phyloP scores from a whole-genome alignment of 2,113 vertebrate genomes.

The Nymphicus hollandicus region DNA sequence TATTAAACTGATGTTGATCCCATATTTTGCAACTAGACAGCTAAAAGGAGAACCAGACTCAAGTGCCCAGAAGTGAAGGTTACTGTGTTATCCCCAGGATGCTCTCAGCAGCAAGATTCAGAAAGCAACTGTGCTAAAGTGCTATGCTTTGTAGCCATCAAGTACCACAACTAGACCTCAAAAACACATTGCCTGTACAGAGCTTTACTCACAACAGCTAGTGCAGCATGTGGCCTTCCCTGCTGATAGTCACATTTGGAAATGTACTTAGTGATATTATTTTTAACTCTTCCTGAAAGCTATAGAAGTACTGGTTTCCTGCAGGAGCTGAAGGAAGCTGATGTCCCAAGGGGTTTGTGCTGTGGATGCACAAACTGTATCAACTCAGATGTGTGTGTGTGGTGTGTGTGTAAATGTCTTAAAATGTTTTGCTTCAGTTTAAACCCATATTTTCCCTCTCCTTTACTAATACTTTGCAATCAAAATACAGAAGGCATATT shows the following conservation, averaged over 20 bases:
- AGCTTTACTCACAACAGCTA: not conserved
- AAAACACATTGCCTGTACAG: not conserved
- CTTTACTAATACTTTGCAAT: not conserved
- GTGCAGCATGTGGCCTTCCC: not conserved
- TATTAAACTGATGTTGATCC: not conserved
- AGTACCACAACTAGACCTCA: not conserved
- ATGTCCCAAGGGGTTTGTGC: not conserved
- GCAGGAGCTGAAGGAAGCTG: not conserved
- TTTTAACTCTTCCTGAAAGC: slow-evolving; percentile 52
- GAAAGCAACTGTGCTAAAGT: not conserved
- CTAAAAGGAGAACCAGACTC: not conserved
- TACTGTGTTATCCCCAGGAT: not conserved
- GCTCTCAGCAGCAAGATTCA: not conserved
- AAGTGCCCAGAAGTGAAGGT: not conserved
- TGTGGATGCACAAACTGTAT: not conserved
- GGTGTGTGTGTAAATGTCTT: accelerated
- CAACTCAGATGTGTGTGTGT: not conserved
- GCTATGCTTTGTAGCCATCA: not conserved
- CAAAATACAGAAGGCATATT: not conserved
- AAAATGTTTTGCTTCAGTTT: not conserved
- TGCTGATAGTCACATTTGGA: slow-evolving; percentile 18
- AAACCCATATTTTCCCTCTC: not conserved
- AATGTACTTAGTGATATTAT: slow-evolving; percentile 28
- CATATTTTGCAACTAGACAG: not conserved
- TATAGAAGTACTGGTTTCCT: not conserved